Conservation (phyloP, 2,113 vertebrate genomes). For the Atherinomorus stipes region DNA sequence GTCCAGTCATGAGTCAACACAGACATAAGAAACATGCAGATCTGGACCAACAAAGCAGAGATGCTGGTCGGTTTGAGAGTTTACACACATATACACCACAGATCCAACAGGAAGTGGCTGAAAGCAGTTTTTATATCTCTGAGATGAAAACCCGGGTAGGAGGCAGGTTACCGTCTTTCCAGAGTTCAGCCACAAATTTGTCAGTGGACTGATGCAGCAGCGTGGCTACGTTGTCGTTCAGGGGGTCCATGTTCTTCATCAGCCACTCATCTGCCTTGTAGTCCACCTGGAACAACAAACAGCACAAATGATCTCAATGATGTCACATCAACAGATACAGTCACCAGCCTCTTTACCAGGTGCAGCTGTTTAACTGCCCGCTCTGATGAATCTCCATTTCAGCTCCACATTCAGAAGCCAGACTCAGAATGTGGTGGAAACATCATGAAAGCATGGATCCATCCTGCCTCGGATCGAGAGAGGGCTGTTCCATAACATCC, state of each 20-base stretch:
- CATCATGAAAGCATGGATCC: too few species aligned
- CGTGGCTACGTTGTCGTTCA: conserved; percentile 97
- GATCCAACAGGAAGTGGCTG: conserved; percentile 1
- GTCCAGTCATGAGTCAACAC: conserved; percentile 47
- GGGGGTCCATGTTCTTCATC: conserved; percentile 99
- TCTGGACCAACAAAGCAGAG: conserved; percentile 74
- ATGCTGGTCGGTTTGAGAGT: conserved; percentile 58
- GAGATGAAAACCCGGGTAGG: neutral
- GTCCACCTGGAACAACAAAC: conserved; percentile 87
- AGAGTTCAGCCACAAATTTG: conserved; percentile 96
- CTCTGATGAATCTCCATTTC: too few species aligned
- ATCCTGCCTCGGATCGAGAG: too few species aligned
- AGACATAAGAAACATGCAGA: conserved; percentile 68
- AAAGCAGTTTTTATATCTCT: too few species aligned
- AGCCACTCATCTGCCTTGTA: conserved; percentile 99
- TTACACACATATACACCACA: conserved; percentile 21
- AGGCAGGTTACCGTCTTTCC: conserved; percentile 94
- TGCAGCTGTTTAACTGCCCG: too few species aligned
- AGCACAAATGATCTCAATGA: too few species aligned
- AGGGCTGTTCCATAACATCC: too few species aligned
- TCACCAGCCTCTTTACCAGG: too few species aligned
- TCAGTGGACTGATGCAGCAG: conserved; percentile 97
- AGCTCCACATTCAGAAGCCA: too few species aligned
- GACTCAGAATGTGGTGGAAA: too few species aligned
- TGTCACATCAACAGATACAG: too few species aligned